Conservation (phyloP, 1,140 invertebrate species). For the Achatina immaculata region DNA sequence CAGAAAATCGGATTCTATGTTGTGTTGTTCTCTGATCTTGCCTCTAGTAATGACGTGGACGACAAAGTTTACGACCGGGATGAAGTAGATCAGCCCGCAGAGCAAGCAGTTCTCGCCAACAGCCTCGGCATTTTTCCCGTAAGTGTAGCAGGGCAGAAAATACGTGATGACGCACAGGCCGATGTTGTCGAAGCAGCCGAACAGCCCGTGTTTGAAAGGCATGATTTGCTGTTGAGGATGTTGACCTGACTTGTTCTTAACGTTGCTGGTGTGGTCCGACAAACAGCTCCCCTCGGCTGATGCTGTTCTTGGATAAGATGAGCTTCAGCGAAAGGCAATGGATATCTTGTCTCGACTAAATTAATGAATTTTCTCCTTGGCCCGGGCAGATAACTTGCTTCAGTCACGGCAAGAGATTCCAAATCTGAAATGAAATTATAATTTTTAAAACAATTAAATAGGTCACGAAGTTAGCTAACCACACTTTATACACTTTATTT, state of each 20-base stretch:
- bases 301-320: too few species aligned
- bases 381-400: too few species aligned
- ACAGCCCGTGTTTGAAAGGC: slow-evolving; percentile 46
- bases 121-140: slow-evolving; percentile 56
- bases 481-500: too few species aligned
- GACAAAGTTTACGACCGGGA: slow-evolving; percentile 45
- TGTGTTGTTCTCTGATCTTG: slow-evolving; percentile 47
- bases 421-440: too few species aligned
- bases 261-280: background rate
- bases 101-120: slow-evolving; percentile 51
- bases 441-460: too few species aligned
- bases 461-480: too few species aligned
- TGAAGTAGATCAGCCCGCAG: slow-evolving; percentile 43
- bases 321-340: too few species aligned
- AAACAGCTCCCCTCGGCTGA: too few species aligned
- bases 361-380: too few species aligned
- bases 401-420: too few species aligned
- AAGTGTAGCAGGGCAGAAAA: slow-evolving; percentile 58
- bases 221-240: background rate
- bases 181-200: slow-evolving; percentile 57
- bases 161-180: slow-evolving; percentile 57
- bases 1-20: slow-evolving; percentile 44
- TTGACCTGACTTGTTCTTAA: too few species aligned
- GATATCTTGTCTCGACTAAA: too few species aligned
- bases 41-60: slow-evolving; percentile 43